Evolutionary conservation across 2,888 invertebrate genomes (phyloP).

Genomic region (Drosophila meridiana): DNA sequence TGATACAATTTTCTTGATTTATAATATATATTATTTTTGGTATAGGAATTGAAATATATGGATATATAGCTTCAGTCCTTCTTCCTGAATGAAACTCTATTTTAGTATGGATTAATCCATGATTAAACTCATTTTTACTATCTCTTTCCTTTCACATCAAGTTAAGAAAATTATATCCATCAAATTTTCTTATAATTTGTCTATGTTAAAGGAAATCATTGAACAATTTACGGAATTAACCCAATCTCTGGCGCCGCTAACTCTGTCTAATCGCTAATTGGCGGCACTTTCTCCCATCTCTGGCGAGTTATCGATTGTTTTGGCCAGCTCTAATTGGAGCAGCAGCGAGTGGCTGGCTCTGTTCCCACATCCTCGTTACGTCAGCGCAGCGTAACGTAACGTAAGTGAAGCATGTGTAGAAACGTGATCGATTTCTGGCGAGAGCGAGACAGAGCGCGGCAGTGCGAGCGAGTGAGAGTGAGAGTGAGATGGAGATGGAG

Average conservation of each 20-base stretch:
- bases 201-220: neutral
- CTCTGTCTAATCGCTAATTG: constrained; percentile 31
- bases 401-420: constrained; percentile 79
- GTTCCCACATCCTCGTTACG: constrained; percentile 66
- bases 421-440: constrained; percentile 79
- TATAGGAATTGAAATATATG: too few relatives aligned
- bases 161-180: neutral
- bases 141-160: neutral
- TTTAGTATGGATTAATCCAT: neutral
- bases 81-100: too few relatives aligned
- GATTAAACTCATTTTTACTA: neutral
- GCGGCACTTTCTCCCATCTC: constrained; percentile 53
- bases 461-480: constrained; percentile 16
- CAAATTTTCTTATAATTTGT: neutral
- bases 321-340: constrained; percentile 49
- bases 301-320: constrained; percentile 33
- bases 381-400: constrained; percentile 70
- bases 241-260: neutral
- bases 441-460: constrained; percentile 9
- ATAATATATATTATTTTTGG: too few relatives aligned
- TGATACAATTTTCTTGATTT: too few relatives aligned
- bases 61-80: too few relatives aligned
- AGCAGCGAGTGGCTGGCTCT: constrained; percentile 15
- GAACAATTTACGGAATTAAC: neutral
- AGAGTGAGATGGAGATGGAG: constrained; percentile 2